These are phyloP conservation scores for Aspidiotus rigidus DNA, from an alignment of 2,888 invertebrate species.

Conservation along the genomic window DNA sequence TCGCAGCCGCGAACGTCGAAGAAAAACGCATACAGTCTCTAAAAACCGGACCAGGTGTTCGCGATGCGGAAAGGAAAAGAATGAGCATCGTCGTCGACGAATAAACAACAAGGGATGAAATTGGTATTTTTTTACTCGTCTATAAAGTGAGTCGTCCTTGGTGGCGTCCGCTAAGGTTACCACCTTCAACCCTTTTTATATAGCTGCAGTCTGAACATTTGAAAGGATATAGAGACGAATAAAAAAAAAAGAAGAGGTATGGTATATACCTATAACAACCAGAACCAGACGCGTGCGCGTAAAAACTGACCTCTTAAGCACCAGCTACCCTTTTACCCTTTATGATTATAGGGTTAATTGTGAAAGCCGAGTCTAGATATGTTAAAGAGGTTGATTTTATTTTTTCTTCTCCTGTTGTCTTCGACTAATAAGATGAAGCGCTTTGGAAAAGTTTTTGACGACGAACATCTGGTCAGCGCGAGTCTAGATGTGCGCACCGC, in stretches of 20 bases:
- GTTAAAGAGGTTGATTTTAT: slow-evolving; percentile 10
- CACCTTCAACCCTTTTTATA: slow-evolving; percentile 15
- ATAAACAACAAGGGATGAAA: slow-evolving; percentile 14
- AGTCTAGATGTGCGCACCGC: not conserved
- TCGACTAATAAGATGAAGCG: not conserved
- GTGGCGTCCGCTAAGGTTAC: slow-evolving; percentile 18
- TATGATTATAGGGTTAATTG: slow-evolving; percentile 18
- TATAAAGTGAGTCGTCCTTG: slow-evolving; percentile 11
- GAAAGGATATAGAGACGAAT: not conserved
- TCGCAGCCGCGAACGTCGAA: too few species aligned
- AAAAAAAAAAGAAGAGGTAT: not conserved
- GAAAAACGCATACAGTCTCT: not conserved
- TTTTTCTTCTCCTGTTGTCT: slow-evolving; percentile 4
- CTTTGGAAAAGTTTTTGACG: not conserved
- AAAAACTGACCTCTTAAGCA: slow-evolving; percentile 19
- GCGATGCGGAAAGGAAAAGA: not conserved
- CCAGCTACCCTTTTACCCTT: slow-evolving; percentile 13
- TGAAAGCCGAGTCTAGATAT: slow-evolving; percentile 9
- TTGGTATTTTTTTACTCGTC: slow-evolving; percentile 2
- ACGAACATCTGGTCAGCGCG: slow-evolving; percentile 3
- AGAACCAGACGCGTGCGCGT: slow-evolving; percentile 14
- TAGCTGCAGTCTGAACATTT: not conserved
- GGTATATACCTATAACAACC: too few species aligned
- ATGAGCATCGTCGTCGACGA: too few species aligned
- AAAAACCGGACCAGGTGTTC: slow-evolving; percentile 11